Conservation (phyloP, 2,113 vertebrate species). For the Anhinga rufa region DNA sequence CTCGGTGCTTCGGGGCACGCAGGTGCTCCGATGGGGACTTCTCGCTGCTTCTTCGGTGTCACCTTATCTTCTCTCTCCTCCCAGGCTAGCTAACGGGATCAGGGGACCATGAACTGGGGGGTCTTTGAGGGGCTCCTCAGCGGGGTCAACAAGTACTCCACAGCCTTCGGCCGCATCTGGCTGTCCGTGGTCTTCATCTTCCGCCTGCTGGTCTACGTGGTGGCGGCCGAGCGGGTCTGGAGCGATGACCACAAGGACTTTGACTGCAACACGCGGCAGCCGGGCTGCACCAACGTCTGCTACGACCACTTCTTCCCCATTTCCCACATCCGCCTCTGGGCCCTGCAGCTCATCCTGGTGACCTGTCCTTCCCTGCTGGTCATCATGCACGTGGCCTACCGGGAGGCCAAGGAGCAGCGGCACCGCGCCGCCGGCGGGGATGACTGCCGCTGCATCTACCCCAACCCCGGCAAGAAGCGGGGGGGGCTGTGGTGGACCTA, state of each 20-base stretch:
- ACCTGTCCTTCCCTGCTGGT: conserved; percentile 93
- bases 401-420: conserved; percentile 81
- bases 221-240: conserved; percentile 91
- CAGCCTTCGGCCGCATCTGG: conserved; percentile 92
- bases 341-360: conserved; percentile 97
- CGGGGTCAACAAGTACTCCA: conserved; percentile 92
- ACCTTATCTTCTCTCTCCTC: not conserved
- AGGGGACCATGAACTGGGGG: conserved; percentile 87
- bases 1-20: not conserved
- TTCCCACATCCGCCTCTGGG: conserved; percentile 95
- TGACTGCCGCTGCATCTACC: conserved; percentile 57
- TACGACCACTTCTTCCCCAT: conserved; percentile 91
- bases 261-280: conserved; percentile 89
- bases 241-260: conserved; percentile 94
- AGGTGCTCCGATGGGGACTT: fast-evolving
- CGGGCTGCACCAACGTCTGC: conserved; percentile 92
- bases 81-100: not conserved
- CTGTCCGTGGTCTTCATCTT: conserved; percentile 94
- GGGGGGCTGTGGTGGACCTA: conserved; percentile 98
- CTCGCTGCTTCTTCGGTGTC: fast-evolving
- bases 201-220: conserved; percentile 90
- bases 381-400: conserved; percentile 91
- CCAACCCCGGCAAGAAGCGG: conserved; percentile 85
- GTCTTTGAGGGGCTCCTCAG: conserved; percentile 86
- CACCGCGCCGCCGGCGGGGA: conserved; percentile 55